Base-by-base conservation (phyloP, 1,140 invertebrate genomes). In the Lepidurus arcticus region DNA sequence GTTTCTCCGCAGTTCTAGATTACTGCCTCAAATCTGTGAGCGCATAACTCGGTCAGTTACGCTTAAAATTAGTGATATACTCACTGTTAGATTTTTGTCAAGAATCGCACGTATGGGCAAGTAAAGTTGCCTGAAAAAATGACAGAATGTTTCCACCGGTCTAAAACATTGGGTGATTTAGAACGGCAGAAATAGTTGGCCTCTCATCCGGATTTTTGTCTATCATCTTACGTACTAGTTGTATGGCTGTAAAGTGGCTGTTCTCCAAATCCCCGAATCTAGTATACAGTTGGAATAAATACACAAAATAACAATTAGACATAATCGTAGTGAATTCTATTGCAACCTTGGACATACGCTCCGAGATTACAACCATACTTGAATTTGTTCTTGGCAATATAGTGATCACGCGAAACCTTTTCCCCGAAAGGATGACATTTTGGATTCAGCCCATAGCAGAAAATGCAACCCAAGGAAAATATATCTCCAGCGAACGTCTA, bases 401-500 rank as follows among this genome's bases (percentile, higher is more conserved):
- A 98, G 0, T 91, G 92, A 84, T 99, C 97, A 79, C 97, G 87
- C 80, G 91, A 87, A 1, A 98, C 84, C 21, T 90, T 85, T 82
- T 98, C 95, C 1, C 98, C 98, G 86, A 98, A 99, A 1, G 97
- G 97, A 89, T 99, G 98, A 76, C 91, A 90, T 44, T 73, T 98
- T 74, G 89, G 88, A 0, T 94, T 94, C 2, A 98, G 83, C 5
- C 98, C 95, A 86, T 97, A 99, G 84, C 98, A 98, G 85, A 96
- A 97, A 5, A 99, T 93, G 86, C 98, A 99, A 7, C 98, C 98
- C 73, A 98, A 85, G 0, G 97, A 98, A 85, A 99, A 99, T 81
- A 99, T 92, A 85, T 99, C 98, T 16, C 99, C 96, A 1, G 95
- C 91, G 82, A 92, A 95, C 0, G 95, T 98, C 92, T 65, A 13